Percentiles rank a stretch among this genome's conserved stretches.
phyloP scores from a whole-genome alignment of 2,113 vertebrate species.

The Chauna torquata region DNA sequence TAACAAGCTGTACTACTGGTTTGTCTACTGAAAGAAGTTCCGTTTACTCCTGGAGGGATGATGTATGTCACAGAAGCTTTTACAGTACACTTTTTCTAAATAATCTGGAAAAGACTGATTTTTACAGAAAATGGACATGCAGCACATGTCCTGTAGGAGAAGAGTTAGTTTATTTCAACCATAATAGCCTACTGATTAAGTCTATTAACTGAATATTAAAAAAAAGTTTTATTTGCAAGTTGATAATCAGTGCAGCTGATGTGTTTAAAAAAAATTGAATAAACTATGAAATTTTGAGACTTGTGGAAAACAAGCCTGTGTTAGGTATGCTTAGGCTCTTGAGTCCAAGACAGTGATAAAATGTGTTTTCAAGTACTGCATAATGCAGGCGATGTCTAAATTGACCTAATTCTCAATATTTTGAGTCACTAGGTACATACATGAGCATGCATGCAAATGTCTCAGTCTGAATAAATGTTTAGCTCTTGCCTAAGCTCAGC shows the following conservation, averaged over 20 bases:
- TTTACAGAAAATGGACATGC: background rate
- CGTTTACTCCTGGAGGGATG: constrained; percentile 85
- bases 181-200: background rate
- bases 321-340: background rate
- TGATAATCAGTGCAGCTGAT: background rate
- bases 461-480: background rate
- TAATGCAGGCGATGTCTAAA: background rate
- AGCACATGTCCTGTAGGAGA: background rate
- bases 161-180: background rate
- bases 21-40: constrained; percentile 86
- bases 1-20: constrained; percentile 74
- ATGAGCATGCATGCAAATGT: background rate
- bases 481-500: background rate
- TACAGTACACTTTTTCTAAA: background rate
- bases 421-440: background rate
- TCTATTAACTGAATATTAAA: background rate
- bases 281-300: background rate
- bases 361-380: background rate
- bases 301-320: background rate
- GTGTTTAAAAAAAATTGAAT: background rate
- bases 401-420: background rate
- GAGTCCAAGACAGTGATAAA: background rate
- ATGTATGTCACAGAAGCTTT: constrained; percentile 72
- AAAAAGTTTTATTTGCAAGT: background rate
- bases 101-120: background rate